These are phyloP conservation scores for Cremastinae sp. DNA, from an alignment of 2,888 invertebrate genomes.

Conservation along the genomic window DNA sequence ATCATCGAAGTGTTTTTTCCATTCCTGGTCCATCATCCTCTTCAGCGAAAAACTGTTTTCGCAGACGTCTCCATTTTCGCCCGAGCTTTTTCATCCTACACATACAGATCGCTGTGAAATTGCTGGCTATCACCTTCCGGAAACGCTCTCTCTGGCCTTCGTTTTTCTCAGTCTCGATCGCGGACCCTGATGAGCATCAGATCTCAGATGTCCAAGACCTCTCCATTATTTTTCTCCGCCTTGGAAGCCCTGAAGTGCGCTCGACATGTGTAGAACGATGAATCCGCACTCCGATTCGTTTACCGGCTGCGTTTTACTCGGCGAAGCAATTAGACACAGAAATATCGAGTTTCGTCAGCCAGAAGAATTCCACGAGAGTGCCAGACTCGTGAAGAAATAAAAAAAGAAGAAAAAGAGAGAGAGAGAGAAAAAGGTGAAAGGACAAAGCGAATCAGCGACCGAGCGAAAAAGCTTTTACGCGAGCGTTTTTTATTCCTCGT, in stretches of 20 bases:
- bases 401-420: conserved; percentile 11
- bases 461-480: conserved; percentile 54
- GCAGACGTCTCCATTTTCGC: conserved; percentile 13
- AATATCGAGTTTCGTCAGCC: conserved; percentile 67
- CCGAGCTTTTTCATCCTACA: too few relatives aligned
- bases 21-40: conserved; percentile 33
- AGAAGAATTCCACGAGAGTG: background rate
- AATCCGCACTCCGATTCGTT: conserved; percentile 44
- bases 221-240: conserved; percentile 60
- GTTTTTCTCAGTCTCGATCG: conserved; percentile 25
- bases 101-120: too few relatives aligned
- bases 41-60: conserved; percentile 39
- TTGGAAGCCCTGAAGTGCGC: too few relatives aligned
- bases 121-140: conserved; percentile 47
- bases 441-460: conserved; percentile 13
- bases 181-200: background rate
- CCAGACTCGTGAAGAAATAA: conserved; percentile 8
- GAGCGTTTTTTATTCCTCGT: conserved; percentile 54
- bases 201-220: conserved; percentile 43
- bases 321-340: conserved; percentile 69
- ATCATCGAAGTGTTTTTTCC: too few relatives aligned
- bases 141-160: conserved; percentile 43
- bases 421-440: conserved; percentile 9
- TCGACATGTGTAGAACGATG: conserved; percentile 56
- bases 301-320: conserved; percentile 48